phyloP scores from a whole-genome alignment of 1,140 invertebrate genomes.

The Aphidius gifuensis region DNA sequence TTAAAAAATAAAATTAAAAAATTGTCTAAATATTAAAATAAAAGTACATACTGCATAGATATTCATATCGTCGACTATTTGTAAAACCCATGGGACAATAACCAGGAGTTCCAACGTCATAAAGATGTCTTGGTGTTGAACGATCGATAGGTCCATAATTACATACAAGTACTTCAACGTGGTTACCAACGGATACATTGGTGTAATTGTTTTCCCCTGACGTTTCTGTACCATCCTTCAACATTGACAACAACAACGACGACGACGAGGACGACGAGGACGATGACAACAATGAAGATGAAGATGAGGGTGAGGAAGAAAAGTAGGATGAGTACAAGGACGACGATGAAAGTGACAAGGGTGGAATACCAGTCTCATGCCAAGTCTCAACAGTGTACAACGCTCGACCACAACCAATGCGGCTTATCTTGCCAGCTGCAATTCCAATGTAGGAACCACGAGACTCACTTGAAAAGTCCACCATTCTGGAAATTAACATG shows the following conservation, averaged over 20 bases:
- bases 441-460: slow-evolving; percentile 34
- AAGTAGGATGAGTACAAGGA: too few species aligned
- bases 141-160: slow-evolving; percentile 50
- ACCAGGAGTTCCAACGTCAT: slow-evolving; percentile 35
- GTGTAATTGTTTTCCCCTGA: slow-evolving; percentile 22
- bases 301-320: too few species aligned
- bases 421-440: slow-evolving; percentile 35
- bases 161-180: slow-evolving; percentile 44
- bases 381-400: slow-evolving; percentile 30
- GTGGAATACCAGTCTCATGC: slow-evolving; percentile 7
- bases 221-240: neutral
- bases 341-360: too few species aligned
- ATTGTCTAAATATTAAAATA: slow-evolving; percentile 62
- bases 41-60: slow-evolving; percentile 40
- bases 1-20: slow-evolving; percentile 66
- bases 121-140: slow-evolving; percentile 32
- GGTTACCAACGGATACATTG: slow-evolving; percentile 19
- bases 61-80: slow-evolving; percentile 35
- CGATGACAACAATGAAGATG: neutral
- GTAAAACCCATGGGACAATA: slow-evolving; percentile 39
- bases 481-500: slow-evolving; percentile 30
- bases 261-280: neutral
- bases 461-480: slow-evolving; percentile 32
- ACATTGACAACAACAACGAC: neutral
- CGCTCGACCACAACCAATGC: slow-evolving; percentile 40